Evolutionary conservation across 2,797 vertebrate species (phyloP).

Genomic region (Enteromius unitaeniatus): DNA sequence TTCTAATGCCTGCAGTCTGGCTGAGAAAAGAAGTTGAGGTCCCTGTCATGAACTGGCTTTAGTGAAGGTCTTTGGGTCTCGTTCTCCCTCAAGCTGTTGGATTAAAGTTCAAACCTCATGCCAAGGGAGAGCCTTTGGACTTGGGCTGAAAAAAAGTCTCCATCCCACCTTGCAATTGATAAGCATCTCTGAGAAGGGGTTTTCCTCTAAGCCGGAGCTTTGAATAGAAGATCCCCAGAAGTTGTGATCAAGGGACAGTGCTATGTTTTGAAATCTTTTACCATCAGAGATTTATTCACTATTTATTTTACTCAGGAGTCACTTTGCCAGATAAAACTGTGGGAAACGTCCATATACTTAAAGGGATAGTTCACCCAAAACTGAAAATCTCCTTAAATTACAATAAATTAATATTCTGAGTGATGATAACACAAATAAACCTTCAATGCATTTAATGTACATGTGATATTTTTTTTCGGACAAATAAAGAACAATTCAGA

Average conservation of each 20-base stretch:
- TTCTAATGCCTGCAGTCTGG: conserved; percentile 30
- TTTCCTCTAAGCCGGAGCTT: conserved; percentile 30
- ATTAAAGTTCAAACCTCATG: conserved; percentile 39
- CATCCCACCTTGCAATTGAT: background rate
- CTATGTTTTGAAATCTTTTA: conserved; percentile 19
- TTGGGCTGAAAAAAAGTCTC: conserved; percentile 2
- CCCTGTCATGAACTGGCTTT: conserved; percentile 35
- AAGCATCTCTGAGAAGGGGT: conserved; percentile 21
- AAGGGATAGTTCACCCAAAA: background rate
- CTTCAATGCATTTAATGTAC: background rate
- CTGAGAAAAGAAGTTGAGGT: conserved; percentile 6
- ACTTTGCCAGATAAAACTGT: background rate
- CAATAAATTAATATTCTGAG: background rate
- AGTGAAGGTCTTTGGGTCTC: conserved; percentile 16
- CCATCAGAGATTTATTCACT: background rate
- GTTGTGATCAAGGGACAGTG: conserved; percentile 6
- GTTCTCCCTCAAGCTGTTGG: conserved; percentile 31
- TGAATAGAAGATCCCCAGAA: conserved; percentile 30
- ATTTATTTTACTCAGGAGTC: background rate
- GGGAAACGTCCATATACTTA: background rate
- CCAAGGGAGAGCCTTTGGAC: conserved; percentile 4
- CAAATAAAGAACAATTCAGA: background rate
- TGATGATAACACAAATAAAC: background rate
- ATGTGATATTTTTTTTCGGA: background rate
- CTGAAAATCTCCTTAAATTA: background rate